A percentile compares a stretch with the other conserved stretches of the same genome.
phyloP scores from a whole-genome alignment of 2,888 invertebrate species.

The Amiota communis region DNA sequence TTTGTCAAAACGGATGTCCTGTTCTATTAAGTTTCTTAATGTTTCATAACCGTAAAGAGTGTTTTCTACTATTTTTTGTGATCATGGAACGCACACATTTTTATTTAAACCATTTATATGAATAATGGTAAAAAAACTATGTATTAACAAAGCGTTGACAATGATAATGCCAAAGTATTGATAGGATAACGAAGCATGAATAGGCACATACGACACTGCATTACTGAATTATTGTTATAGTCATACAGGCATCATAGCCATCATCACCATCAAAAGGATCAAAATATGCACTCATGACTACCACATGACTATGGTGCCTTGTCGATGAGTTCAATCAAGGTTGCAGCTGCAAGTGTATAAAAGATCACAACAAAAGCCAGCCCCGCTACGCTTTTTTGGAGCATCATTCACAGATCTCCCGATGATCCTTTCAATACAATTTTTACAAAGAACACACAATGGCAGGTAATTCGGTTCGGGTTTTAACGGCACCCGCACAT shows the following conservation, averaged over 20 bases:
- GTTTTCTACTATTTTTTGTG: too few relatives aligned
- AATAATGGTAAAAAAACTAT: background rate
- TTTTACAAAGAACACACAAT: constrained; percentile 41
- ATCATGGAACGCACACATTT: too few relatives aligned
- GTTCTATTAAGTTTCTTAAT: too few relatives aligned
- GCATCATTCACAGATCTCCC: constrained; percentile 58
- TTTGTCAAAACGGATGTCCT: too few relatives aligned
- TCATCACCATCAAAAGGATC: constrained; percentile 14
- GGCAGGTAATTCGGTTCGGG: constrained; percentile 59
- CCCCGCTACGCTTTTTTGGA: constrained; percentile 39
- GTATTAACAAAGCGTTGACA: constrained; percentile 53
- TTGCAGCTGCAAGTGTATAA: constrained; percentile 56
- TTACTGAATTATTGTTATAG: too few relatives aligned
- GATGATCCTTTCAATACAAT: constrained; percentile 31
- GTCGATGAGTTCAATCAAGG: constrained; percentile 44
- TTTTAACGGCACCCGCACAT: constrained; percentile 56
- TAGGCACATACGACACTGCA: constrained; percentile 56
- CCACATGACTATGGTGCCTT: too few relatives aligned
- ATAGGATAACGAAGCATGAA: constrained; percentile 70
- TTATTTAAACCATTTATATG: constrained; percentile 17
- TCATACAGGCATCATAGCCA: constrained; percentile 4
- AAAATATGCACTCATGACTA: too few relatives aligned
- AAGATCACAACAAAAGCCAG: constrained; percentile 19
- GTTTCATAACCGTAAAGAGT: too few relatives aligned
- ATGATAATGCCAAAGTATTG: constrained; percentile 63